Conservation (phyloP, 30 jellyfish, hydroid and myxozoan species). For the Cassiopea andromeda region DNA sequence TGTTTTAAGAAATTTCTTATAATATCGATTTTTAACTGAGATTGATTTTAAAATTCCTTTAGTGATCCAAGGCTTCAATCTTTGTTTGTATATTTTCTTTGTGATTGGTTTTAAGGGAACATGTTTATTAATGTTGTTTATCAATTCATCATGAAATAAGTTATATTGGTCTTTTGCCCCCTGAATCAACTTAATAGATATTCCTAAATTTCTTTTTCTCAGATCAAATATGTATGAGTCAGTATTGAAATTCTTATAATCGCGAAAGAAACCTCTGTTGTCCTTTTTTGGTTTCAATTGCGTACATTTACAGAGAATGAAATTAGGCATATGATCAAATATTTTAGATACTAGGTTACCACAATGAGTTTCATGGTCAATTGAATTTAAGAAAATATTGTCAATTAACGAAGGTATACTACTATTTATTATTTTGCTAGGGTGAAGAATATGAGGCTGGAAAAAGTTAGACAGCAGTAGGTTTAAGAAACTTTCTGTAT, state of each 20-base stretch:
- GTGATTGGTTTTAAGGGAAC: constrained; percentile 55
- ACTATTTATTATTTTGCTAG: constrained; percentile 17
- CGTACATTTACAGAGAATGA: constrained; percentile 33
- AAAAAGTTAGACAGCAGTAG: constrained; percentile 44
- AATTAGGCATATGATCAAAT: constrained; percentile 51
- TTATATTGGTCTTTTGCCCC: constrained; percentile 62
- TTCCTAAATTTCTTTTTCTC: constrained; percentile 2
- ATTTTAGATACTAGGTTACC: constrained; percentile 40
- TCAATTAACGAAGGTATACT: constrained; percentile 51
- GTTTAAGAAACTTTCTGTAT: constrained; percentile 31
- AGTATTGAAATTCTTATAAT: constrained; percentile 31
- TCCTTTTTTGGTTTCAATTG: constrained; percentile 12
- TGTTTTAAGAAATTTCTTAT: constrained; percentile 39
- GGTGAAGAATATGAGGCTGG: constrained; percentile 49
- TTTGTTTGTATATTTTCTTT: constrained; percentile 28
- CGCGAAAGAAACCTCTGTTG: constrained; percentile 44
- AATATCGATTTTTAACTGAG: constrained; percentile 32
- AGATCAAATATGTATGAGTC: constrained; percentile 33
- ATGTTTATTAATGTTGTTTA: constrained; percentile 18
- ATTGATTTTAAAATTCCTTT: constrained; percentile 59
- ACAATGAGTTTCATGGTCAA: constrained; percentile 32
- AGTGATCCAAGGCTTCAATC: constrained; percentile 69
- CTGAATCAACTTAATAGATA: constrained; percentile 1
- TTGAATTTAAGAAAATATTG: constrained; percentile 31
- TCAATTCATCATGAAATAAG: constrained; percentile 31